Evolutionary conservation across 1,140 invertebrate genomes (phyloP), one percentile per base, ranked within the genome.

Genomic region (Maconellicoccus hirsutus): DNA sequence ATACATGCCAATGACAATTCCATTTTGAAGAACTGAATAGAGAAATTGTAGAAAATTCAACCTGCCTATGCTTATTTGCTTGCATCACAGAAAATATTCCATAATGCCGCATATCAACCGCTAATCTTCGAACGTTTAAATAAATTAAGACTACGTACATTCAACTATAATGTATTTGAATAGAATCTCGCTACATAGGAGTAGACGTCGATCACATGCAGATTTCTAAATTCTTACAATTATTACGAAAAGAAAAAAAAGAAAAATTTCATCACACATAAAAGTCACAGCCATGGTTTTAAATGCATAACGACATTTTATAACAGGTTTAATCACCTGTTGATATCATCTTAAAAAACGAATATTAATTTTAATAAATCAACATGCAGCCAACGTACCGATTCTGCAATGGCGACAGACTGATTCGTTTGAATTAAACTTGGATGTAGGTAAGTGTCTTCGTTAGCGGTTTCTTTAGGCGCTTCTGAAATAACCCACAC

Each of bases 381-480:
- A 66, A 66, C 10, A 66, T 66, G 61, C 22, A 66, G 61, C 61
- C 61, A 61, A 84, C 83, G 75, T 84, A 86, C 85, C 80, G 82
- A 79, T 82, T 85, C 83, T 71, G 83, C 79, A 76, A 81, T 80
- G 61, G 79, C 78, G 70, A 66, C 61, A 80, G 75, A 29, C 6
- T 63, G 42, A 79, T 80, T 52, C 6, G 10, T 21, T 81, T 78
- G 22, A 66, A 82, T 85, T 70, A 93, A 82, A 77, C 87, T 91
- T 26, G 91, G 91, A 82, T 93, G 92, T 4, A 93, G 82, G 78
- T 93, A 93, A 74, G 89, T 84, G 61, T 86, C 85, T 74, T 74
- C 70, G 70, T 76, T 76, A 19, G 76, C 73, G 70, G 75, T 75
- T 72, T 83, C 83, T 81, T 77, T 29, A 4, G 70, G 27, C 21